Evolutionary conservation across 2,113 vertebrate species (phyloP).

Genomic region (Corythornis madagascariensis): DNA sequence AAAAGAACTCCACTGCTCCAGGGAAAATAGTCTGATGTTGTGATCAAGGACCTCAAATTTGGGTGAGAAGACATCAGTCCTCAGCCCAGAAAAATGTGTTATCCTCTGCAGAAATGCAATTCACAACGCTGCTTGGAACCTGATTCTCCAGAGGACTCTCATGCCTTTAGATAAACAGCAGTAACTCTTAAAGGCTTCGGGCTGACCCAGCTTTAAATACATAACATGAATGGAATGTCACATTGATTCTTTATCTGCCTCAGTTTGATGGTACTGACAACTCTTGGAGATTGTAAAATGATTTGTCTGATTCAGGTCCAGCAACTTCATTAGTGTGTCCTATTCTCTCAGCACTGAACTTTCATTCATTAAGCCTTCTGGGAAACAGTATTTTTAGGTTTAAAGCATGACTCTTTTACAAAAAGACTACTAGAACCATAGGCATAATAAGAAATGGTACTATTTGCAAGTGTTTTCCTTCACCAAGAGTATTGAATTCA

Average conservation of each 20-base stretch:
- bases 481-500: background rate
- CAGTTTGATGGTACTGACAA: background rate
- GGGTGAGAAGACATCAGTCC: too few relatives aligned
- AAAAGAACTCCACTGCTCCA: background rate
- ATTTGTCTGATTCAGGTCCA: background rate
- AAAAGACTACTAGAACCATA: background rate
- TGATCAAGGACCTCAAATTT: too few relatives aligned
- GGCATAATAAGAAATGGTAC: background rate
- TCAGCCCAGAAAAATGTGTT: too few relatives aligned
- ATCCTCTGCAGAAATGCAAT: too few relatives aligned
- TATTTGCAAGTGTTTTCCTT: background rate
- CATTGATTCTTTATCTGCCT: background rate
- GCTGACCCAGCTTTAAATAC: background rate
- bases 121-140: too few relatives aligned
- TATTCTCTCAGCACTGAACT: background rate
- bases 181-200: too few relatives aligned
- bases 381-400: background rate
- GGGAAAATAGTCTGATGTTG: background rate
- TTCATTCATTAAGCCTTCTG: accelerated
- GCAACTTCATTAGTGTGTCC: background rate
- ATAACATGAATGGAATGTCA: background rate
- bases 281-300: background rate
- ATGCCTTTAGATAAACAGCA: too few relatives aligned
- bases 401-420: background rate
- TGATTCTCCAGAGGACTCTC: too few relatives aligned